These are phyloP conservation scores for Rhincodon typus DNA, from an alignment of 2,797 vertebrate genomes.

Conservation along the genomic window DNA sequence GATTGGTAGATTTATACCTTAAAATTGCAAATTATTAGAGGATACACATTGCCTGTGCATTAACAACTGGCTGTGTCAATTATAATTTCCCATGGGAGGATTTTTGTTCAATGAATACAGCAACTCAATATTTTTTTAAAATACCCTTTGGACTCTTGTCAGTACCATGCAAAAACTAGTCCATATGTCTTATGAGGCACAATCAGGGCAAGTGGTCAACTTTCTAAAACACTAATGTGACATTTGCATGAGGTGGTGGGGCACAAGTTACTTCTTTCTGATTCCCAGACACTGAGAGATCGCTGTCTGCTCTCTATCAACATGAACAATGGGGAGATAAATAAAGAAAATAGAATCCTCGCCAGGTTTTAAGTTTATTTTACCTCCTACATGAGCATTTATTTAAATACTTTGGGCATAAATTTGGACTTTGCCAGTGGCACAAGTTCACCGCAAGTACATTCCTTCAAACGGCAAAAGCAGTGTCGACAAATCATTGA, in stretches of 20 bases:
- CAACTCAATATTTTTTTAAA: not conserved
- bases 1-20: not conserved
- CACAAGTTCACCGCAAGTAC: not conserved
- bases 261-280: not conserved
- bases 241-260: not conserved
- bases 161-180: not conserved
- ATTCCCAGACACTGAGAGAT: not conserved
- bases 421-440: not conserved
- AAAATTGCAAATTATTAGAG: not conserved
- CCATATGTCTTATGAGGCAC: not conserved
- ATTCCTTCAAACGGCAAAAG: not conserved
- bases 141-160: not conserved
- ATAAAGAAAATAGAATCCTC: not conserved
- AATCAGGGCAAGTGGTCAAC: not conserved
- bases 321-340: not conserved
- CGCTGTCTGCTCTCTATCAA: not conserved
- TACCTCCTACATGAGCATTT: not conserved
- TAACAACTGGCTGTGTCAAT: not conserved
- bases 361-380: not conserved
- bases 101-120: not conserved
- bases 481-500: too few species aligned
- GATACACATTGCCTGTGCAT: too few species aligned
- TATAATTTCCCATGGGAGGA: not conserved
- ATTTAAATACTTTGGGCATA: not conserved
- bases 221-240: not conserved